Base-by-base conservation (phyloP, 2,888 invertebrate species). In the Drosophila formosana region DNA sequence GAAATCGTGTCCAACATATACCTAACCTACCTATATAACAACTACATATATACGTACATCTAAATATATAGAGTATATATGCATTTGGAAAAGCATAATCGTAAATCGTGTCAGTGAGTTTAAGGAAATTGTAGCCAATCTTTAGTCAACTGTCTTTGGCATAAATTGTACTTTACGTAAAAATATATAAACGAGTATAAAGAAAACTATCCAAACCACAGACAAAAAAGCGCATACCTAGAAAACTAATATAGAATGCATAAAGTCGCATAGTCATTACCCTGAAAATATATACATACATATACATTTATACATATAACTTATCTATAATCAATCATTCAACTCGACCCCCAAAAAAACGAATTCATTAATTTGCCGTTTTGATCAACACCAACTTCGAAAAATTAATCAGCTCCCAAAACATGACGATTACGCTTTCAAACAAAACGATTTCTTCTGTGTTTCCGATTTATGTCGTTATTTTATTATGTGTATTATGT, bases 1-100 rank as follows among this genome's bases (percentile, higher is more conserved):
- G 58, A 70, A 72, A 72, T 72, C 63, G 63, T 71, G 65, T 70
- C 60, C 72, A 75, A 74, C 37, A 60, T 63, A 52, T 63, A 73
- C 63, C 57, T 76, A 74, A 74, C 68, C 69, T 62, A 78, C 51
- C 57, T 70, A 71, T 67, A 70, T 61, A 78, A 57, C 47, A 74
- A 30, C 30, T 41, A 68, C 37, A 64, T 49, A 66, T 47, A 52
- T 45, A 64, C 47, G 49, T 23, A 65, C 56, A 75, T 45, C 58
- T 52, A 47, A 43, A 41, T 45, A 69, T 65, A 55, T 28, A 37
- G n/a, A n/a, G n/a, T 37, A 37, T 37, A n/a, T 30, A 46, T 47
- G 41, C 49, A 69, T 64, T 49, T 26, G 58, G 43, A 63, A 62
- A 61, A 55, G 49, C 64, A 73, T 75, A 63, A 64, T 70, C 69